Evolutionary conservation across 1,140 invertebrate species (phyloP), one percentile per base, ranked within the genome.

Genomic region (Araneus ventricosus): DNA sequence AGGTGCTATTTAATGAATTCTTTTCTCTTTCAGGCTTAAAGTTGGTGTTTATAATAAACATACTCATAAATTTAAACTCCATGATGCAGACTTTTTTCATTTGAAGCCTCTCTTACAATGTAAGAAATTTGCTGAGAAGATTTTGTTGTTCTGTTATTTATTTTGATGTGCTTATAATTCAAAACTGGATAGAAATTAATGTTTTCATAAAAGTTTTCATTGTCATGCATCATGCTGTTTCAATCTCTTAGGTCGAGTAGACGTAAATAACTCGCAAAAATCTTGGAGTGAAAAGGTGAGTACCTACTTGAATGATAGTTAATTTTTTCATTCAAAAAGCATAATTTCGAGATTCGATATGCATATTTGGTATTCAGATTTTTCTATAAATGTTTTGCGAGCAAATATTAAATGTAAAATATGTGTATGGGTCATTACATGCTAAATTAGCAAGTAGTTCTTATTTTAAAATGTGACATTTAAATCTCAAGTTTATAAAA

Each of bases 101-200:
- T 39, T 87, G 34, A 87, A 61, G 34, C 85, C 85, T 39, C 17
- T 87, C 14, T 87, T 87, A 87, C 63, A 87, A 87, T 63, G 85
- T 87, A 87, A 87, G 85, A 37, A 61, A 85, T 45, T 45, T 14
- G 45, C 17, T 37, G 34, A 27, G 67, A 70, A 75, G 34, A 70
- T 39, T 82, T 82, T n/a, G n/a, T n/a, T n/a, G n/a, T n/a, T 30
- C n/a, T 82, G 39, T 41, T 30, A 20, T 39, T 82, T 37, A 37
- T 82, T 37, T 39, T 5, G 14, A 20, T 82, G 14, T 39, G 24
- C 39, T 82, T 17, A 14, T 34, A 24, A 34, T 3, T 10, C 37
- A 52, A 52, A 14, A 14, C 45, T 52, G 45, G 45, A 52, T n/a
- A n/a, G n/a, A n/a, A n/a, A n/a, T n/a, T n/a, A 8, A 45, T 52